Evolutionary conservation across 1,140 invertebrate genomes (phyloP), one percentile per base, ranked within the genome.

Genomic region (Hypsibius dujardini): DNA sequence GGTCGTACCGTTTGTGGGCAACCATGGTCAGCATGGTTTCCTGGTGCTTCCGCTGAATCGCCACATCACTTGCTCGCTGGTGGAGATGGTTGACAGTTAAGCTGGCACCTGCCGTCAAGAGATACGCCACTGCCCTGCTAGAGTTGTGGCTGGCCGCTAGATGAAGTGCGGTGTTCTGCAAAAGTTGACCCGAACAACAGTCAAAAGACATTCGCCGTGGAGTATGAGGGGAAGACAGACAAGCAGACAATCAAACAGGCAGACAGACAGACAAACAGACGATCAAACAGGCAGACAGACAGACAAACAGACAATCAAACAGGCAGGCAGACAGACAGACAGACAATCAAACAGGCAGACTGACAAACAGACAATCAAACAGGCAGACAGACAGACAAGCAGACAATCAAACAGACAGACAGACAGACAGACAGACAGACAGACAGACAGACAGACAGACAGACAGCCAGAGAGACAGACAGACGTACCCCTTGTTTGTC

Each of bases 401-500:
- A n/a, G n/a, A n/a, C n/a, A n/a, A n/a, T n/a, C n/a, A n/a, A n/a
- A n/a, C n/a, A n/a, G n/a, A n/a, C n/a, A n/a, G n/a, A n/a, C n/a
- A n/a, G n/a, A n/a, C n/a, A n/a, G n/a, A n/a, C n/a, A n/a, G n/a
- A n/a, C n/a, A n/a, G n/a, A n/a, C n/a, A n/a, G n/a, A n/a, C n/a
- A 56, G n/a, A 56, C n/a, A n/a, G n/a, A 56, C 50, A 56, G 7
- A 7, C 7, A 56, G n/a, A 56, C 50, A 56, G 50, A n/a, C 7
- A 56, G 7, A 56, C 7, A 56, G 50, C n/a, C 50, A 56, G 50
- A 56, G n/a, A 7, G 7, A n/a, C 7, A 56, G n/a, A 56, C n/a
- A 56, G n/a, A 67, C 62, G 12, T 42, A 67, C 62, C 3, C 62
- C 62, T 7, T 67, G 12, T 67, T 42, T 67, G 62, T 67, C 62